Conservation (phyloP, 2,113 vertebrate species). For the Pungitius pungitius region DNA sequence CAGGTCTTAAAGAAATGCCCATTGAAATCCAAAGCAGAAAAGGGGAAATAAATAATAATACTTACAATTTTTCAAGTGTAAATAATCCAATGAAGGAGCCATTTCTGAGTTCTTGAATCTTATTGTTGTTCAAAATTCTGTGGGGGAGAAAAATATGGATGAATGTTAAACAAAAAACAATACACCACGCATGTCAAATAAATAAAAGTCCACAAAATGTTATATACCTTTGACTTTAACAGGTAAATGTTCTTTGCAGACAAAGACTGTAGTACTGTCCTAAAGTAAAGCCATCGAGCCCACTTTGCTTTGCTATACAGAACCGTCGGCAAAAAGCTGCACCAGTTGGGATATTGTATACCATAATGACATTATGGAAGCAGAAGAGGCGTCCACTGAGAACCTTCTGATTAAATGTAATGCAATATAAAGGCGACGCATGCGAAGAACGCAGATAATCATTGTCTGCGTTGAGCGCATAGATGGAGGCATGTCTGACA, state of each 20-base stretch:
- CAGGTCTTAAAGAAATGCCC: not conserved
- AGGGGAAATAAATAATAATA: slow-evolving; percentile 26
- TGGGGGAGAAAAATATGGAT: slow-evolving; percentile 31
- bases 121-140: slow-evolving; percentile 97
- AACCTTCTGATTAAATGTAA: not conserved
- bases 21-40: not conserved
- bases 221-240: not conserved
- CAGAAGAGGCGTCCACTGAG: not conserved
- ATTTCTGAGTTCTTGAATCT: slow-evolving; percentile 93
- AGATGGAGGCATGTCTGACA: not conserved
- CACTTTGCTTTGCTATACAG: not conserved
- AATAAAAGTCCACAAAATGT: not conserved
- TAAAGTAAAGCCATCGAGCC: not conserved
- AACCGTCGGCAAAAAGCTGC: not conserved
- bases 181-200: not conserved
- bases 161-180: not conserved
- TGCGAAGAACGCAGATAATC: not conserved
- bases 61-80: slow-evolving; percentile 95
- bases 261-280: not conserved
- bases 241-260: slow-evolving; percentile 7
- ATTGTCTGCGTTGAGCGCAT: not conserved
- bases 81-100: slow-evolving; percentile 91
- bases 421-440: not conserved
- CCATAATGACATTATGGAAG: not conserved
- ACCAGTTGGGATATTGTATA: not conserved